Evolutionary conservation across 2,797 vertebrate species (phyloP).

Genomic region (Mionectes olivaceus): DNA sequence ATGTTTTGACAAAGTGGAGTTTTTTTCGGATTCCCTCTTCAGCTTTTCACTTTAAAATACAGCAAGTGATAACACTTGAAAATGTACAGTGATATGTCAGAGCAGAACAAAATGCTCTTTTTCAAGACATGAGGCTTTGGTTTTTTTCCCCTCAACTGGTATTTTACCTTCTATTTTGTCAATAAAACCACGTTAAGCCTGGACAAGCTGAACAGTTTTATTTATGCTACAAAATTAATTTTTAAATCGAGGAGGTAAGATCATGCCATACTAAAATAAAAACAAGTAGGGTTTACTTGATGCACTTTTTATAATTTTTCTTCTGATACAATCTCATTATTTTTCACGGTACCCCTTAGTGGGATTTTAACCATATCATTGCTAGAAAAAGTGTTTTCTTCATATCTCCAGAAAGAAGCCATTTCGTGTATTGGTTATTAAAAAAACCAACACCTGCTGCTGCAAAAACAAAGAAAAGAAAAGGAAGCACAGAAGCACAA

Average conservation of each 20-base stretch:
- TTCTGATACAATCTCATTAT: not conserved
- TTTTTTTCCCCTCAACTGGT: fast-evolving
- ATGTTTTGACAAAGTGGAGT: not conserved
- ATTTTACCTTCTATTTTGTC: not conserved
- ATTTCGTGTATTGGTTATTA: not conserved
- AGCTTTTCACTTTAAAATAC: not conserved
- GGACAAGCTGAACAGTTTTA: not conserved
- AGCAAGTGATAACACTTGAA: not conserved
- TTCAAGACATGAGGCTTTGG: not conserved
- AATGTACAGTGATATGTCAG: not conserved
- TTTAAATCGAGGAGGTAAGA: not conserved
- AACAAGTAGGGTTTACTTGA: not conserved
- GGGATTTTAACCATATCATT: not conserved
- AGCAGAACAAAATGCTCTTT: not conserved
- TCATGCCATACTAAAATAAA: not conserved
- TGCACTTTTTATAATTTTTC: not conserved
- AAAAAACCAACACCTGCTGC: not conserved
- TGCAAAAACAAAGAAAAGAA: not conserved
- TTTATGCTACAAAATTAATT: not conserved
- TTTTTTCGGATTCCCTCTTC: not conserved
- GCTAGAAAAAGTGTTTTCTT: not conserved
- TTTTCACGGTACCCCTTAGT: not conserved
- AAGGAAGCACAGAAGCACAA: not conserved
- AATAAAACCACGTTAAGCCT: not conserved
- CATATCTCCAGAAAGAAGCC: not conserved